Conservation (phyloP, 2,888 invertebrate genomes). For the Lottia gigantea region DNA sequence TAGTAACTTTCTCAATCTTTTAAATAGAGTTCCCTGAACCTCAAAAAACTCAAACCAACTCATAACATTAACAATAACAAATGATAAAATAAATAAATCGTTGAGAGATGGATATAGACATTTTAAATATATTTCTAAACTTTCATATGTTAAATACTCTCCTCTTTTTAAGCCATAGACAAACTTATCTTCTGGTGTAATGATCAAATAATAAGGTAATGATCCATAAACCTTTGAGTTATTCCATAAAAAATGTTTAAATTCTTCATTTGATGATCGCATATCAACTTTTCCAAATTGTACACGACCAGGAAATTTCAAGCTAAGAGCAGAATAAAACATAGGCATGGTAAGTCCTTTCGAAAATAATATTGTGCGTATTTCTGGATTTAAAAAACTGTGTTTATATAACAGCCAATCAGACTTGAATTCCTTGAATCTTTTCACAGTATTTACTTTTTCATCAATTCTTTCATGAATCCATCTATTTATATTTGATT, state of each 20-base stretch:
- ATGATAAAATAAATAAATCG: slow-evolving; percentile 70
- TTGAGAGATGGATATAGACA: slow-evolving; percentile 71
- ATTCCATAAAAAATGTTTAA: neutral
- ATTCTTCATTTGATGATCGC: slow-evolving; percentile 39
- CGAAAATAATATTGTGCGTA: slow-evolving; percentile 69
- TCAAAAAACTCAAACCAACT: slow-evolving; percentile 69
- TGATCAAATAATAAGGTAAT: slow-evolving; percentile 66
- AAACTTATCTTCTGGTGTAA: slow-evolving; percentile 68
- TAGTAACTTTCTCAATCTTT: slow-evolving; percentile 64
- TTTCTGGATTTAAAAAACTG: slow-evolving; percentile 44
- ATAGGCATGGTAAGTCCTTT: slow-evolving; percentile 69
- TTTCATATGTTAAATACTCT: slow-evolving; percentile 68
- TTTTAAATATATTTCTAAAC: slow-evolving; percentile 69
- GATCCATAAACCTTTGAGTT: neutral
- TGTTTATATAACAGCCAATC: slow-evolving; percentile 62
- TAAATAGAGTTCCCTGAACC: slow-evolving; percentile 59
- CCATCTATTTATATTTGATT: slow-evolving; percentile 69
- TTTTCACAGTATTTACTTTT: slow-evolving; percentile 64
- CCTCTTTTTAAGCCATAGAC: slow-evolving; percentile 67
- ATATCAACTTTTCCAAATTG: slow-evolving; percentile 67
- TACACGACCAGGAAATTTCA: slow-evolving; percentile 72
- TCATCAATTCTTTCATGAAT: slow-evolving; percentile 68
- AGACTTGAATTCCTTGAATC: slow-evolving; percentile 57
- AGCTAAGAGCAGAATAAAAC: slow-evolving; percentile 71
- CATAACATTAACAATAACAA: slow-evolving; percentile 69